These are phyloP conservation scores for Aramus guarauna DNA, from an alignment of 2,113 vertebrate genomes.

Conservation along the genomic window DNA sequence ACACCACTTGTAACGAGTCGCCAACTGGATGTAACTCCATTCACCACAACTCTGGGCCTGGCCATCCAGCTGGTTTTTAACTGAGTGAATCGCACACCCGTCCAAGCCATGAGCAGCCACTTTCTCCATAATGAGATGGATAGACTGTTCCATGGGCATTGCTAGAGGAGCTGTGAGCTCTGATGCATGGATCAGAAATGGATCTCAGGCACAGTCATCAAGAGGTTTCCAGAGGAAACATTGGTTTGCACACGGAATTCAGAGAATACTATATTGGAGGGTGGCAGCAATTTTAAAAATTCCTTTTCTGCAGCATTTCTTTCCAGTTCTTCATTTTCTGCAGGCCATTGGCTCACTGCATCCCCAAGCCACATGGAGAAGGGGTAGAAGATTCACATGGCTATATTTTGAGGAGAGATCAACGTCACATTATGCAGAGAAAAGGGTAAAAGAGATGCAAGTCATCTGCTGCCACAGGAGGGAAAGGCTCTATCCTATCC, in stretches of 20 bases:
- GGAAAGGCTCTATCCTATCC: background rate
- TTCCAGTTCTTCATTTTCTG: background rate
- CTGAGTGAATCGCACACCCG: too few species aligned
- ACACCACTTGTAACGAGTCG: too few species aligned
- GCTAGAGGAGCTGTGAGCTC: background rate
- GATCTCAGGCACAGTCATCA: background rate
- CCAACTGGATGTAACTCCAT: too few species aligned
- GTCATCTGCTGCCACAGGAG: background rate
- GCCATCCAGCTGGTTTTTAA: too few species aligned
- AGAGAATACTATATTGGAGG: background rate
- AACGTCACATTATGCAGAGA: background rate
- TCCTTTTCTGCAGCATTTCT: background rate
- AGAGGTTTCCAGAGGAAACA: background rate
- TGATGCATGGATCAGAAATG: background rate
- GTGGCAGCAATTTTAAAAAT: background rate
- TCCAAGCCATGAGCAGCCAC: too few species aligned
- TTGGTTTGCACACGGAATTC: background rate
- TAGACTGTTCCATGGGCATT: accelerated
- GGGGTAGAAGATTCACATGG: background rate
- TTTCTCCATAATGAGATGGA: background rate
- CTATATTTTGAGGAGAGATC: accelerated
- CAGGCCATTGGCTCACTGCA: background rate
- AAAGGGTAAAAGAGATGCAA: background rate
- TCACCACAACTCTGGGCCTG: too few species aligned
- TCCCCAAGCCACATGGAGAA: background rate